Evolutionary conservation across 1,140 invertebrate genomes (phyloP).

Genomic region (Latrodectus geometricus): DNA sequence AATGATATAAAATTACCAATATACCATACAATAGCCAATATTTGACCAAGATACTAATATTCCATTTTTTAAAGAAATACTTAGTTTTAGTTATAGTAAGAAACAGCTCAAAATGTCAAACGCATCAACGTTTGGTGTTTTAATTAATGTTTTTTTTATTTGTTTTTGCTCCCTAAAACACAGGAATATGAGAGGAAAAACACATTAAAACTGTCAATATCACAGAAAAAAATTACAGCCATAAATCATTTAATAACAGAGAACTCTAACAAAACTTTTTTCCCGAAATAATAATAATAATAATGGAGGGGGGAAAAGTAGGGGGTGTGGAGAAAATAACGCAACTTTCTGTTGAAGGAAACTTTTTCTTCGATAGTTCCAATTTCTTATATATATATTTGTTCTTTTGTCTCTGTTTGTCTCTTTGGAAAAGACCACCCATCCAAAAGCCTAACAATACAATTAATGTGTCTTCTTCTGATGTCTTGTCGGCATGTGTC

Average conservation of each 20-base stretch:
- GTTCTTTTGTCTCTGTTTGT: conserved; percentile 56
- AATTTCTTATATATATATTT: conserved; percentile 60
- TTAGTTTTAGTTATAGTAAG: no score
- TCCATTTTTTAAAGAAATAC: no score
- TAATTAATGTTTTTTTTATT: no score
- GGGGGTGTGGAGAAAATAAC: conserved; percentile 7
- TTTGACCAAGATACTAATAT: no score
- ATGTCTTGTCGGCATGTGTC: conserved; percentile 45
- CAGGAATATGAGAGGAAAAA: no score
- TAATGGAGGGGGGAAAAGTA: not conserved
- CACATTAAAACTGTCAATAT: no score
- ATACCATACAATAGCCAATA: no score
- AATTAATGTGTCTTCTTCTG: conserved; percentile 62
- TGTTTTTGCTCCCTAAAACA: no score
- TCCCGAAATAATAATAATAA: conserved; percentile 18
- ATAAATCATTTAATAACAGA: conserved; percentile 54
- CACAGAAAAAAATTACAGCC: not conserved
- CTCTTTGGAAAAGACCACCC: conserved; percentile 28
- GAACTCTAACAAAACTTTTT: conserved; percentile 39
- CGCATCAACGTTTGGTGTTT: no score
- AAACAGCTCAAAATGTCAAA: no score
- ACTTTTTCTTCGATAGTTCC: conserved; percentile 29
- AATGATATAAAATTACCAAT: no score
- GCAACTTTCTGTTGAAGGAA: conserved; percentile 25
- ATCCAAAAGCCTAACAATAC: conserved; percentile 62